phyloP scores from a whole-genome alignment of 2,113 vertebrate species.

The Seriola aureovittata region DNA sequence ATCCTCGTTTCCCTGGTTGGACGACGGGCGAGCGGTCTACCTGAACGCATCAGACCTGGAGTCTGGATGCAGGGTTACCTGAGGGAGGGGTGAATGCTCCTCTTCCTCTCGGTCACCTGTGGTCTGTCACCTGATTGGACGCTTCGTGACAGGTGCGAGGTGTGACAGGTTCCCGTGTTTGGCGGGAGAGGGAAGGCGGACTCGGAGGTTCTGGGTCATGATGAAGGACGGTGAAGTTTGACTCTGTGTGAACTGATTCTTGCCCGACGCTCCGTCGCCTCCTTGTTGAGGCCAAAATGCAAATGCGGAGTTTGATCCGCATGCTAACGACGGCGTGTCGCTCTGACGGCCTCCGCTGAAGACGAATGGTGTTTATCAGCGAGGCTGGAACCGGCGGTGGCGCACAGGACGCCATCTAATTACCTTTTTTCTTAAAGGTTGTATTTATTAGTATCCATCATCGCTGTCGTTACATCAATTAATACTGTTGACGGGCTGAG shows the following conservation, averaged over 20 bases:
- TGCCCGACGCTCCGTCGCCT: not conserved
- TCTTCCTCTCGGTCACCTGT: too few species aligned
- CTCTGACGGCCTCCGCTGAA: conserved; percentile 35
- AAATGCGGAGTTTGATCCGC: conserved; percentile 46
- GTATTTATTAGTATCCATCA: conserved; percentile 96
- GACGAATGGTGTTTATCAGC: conserved; percentile 74
- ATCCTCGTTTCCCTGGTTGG: too few species aligned
- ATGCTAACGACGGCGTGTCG: conserved; percentile 32
- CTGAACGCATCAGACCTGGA: too few species aligned
- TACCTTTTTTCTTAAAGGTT: conserved; percentile 85
- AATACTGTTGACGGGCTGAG: conserved; percentile 92
- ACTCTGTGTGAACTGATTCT: not conserved
- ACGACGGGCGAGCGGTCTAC: too few species aligned
- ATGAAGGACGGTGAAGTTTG: not conserved
- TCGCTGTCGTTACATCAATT: conserved; percentile 94
- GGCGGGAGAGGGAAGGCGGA: too few species aligned
- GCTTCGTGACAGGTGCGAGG: too few species aligned
- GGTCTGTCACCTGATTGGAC: too few species aligned
- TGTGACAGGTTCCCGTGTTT: too few species aligned
- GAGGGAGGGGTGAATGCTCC: too few species aligned
- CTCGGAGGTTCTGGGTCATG: too few species aligned
- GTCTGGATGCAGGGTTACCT: too few species aligned
- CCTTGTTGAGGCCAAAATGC: conserved; percentile 24
- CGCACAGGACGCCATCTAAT: conserved; percentile 81
- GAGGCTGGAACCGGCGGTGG: not conserved